These are phyloP conservation scores for Peromyscus nudipes DNA, from an alignment of 2,797 vertebrate species.

Conservation along the genomic window DNA sequence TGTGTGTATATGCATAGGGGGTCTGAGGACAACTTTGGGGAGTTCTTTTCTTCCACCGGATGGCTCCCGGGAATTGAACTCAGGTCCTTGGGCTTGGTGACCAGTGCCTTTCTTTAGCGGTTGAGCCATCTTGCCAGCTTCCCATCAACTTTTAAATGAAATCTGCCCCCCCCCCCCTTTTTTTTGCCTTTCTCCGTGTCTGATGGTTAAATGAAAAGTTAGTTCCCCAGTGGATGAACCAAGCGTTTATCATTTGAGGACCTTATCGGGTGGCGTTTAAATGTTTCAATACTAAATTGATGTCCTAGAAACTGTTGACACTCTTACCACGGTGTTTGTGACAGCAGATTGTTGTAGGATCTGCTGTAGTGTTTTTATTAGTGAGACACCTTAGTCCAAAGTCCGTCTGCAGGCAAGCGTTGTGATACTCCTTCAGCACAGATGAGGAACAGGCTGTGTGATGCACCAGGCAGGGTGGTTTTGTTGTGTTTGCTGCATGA, in stretches of 20 bases:
- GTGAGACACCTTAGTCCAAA: neutral
- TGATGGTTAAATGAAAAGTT: neutral
- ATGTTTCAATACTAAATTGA: neutral
- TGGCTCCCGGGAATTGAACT: neutral
- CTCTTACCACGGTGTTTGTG: neutral
- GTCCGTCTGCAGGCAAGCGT: neutral
- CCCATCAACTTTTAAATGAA: neutral
- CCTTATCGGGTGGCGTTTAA: neutral
- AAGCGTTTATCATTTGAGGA: neutral
- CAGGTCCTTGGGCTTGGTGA: neutral
- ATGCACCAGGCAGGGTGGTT: neutral
- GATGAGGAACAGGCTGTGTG: neutral
- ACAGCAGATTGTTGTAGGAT: neutral
- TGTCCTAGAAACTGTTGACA: neutral
- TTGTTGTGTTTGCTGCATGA: slow-evolving; percentile 8
- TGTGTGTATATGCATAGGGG: neutral
- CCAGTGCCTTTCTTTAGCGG: neutral
- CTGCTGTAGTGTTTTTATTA: neutral
- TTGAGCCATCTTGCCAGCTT: neutral
- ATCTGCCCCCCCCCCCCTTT: neutral
- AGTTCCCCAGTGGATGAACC: neutral
- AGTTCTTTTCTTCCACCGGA: neutral
- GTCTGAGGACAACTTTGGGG: neutral
- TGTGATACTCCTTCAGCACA: neutral
- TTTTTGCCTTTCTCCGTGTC: neutral